Conservation (phyloP, 2,797 vertebrate species). For the Nyctibius grandis region DNA sequence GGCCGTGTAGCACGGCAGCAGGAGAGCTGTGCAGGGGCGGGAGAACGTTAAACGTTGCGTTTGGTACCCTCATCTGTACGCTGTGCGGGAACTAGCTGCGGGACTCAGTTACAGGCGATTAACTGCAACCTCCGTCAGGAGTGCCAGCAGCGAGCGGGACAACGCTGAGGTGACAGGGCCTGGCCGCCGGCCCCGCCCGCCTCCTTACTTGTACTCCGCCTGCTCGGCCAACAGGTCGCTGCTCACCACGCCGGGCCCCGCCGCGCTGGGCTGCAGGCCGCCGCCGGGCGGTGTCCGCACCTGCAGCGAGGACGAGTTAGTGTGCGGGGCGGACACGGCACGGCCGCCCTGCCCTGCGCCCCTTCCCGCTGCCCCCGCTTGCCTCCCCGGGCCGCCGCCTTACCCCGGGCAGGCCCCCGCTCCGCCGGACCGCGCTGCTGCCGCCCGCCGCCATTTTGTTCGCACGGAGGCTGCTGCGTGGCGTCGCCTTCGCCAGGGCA, state of each 20-base stretch:
- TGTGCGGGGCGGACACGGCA: no score
- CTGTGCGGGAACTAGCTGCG: rapidly evolving
- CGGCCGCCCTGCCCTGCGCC: neutral
- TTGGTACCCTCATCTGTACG: rapidly evolving
- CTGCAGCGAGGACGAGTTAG: neutral
- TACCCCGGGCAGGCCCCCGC: neutral
- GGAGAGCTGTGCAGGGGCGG: no score
- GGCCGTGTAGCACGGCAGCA: no score
- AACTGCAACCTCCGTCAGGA: rapidly evolving
- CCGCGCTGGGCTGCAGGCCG: neutral
- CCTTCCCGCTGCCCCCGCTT: neutral
- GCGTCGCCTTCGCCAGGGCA: slow-evolving; percentile 46
- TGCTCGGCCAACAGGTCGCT: slow-evolving; percentile 78
- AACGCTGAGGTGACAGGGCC: neutral
- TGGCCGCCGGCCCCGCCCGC: neutral
- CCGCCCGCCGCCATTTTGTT: slow-evolving; percentile 36
- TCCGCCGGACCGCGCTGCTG: neutral
- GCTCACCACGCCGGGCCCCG: neutral
- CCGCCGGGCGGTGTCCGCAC: neutral
- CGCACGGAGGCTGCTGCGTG: neutral
- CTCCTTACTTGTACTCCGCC: slow-evolving; percentile 82
- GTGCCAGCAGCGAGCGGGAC: neutral
- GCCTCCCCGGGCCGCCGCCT: neutral
- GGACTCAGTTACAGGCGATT: rapidly evolving
- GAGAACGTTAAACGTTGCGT: rapidly evolving